Conservation (phyloP, 2,797 vertebrate species). For the Buphagus erythrorhynchus region DNA sequence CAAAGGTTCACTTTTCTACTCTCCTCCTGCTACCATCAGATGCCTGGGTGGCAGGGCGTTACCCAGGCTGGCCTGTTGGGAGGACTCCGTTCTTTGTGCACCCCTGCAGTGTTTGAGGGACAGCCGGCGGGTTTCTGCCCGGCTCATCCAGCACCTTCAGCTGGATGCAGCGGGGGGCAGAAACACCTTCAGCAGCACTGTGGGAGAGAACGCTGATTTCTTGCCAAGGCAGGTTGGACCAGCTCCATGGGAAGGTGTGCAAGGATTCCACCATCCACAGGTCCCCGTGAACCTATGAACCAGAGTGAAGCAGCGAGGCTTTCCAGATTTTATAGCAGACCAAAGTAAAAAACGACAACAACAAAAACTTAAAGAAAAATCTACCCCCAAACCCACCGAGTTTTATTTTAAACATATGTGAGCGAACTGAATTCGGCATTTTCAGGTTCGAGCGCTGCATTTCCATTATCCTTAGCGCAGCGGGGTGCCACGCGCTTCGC, state of each 20-base stretch:
- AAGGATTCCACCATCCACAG: neutral
- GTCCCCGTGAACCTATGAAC: neutral
- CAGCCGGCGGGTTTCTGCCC: neutral
- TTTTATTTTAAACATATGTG: slow-evolving; percentile 74
- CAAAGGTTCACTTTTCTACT: neutral
- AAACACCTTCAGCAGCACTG: neutral
- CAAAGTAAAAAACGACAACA: neutral
- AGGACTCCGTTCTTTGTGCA: neutral
- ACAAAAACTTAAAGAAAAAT: too few relatives aligned
- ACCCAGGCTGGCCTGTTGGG: neutral
- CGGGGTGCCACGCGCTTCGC: slow-evolving; percentile 11
- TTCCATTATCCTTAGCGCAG: neutral
- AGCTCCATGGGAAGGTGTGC: neutral
- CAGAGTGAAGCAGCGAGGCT: neutral
- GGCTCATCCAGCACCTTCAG: neutral
- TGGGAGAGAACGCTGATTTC: neutral
- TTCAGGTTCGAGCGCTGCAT: neutral
- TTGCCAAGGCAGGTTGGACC: neutral
- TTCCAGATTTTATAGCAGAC: neutral
- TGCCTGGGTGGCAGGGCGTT: neutral
- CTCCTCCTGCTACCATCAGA: neutral
- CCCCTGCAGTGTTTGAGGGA: neutral
- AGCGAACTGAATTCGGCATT: neutral
- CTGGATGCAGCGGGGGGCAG: neutral
- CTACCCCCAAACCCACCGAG: neutral